Evolutionary conservation across 2,888 invertebrate genomes (phyloP), one percentile per base, ranked within the genome.

Genomic region (Melangyna quadrimaculata): DNA sequence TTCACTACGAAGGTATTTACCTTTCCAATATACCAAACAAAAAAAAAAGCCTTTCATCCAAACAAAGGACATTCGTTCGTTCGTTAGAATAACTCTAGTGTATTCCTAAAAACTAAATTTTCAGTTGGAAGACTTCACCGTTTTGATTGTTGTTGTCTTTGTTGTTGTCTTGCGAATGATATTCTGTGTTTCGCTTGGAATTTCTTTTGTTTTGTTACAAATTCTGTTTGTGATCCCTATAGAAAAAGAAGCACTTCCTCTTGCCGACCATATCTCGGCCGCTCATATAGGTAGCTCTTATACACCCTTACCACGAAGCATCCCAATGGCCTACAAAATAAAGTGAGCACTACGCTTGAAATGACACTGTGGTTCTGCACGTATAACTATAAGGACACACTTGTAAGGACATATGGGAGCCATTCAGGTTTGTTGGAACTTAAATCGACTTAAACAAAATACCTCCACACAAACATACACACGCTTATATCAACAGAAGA

Each of bases 241-340:
- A 6, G 29, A 57, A 35, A 32, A 32, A 32, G 74, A 7, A 63
- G 19, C 27, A 53, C 37, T 45, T 40, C 53, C 29, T 29, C 29
- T 12, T 6, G 6, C 35, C 55, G 5, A 2, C 8, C 57, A n/a
- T n/a, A n/a, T n/a, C n/a, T n/a, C 14, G 32, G 29, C 19, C 37
- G 1, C 14, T 3, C 19, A 17, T 55, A 57, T 22, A 24, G 2
- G 14, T 32, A 57, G 10, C 5, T 14, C 22, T 10, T 10, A 9
- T 29, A 24, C 2, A 4, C 19, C 32, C 19, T 40, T n/a, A 0
- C 17, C 4, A 14, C 17, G 1, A 65, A 65, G 24, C 43, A 32
- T 24, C 67, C 65, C 80, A 84, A 84, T 84, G 75, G 80, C 84
- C 80, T 84, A 80, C 80, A 80, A 71, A 84, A 80, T 67, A 75